Evolutionary conservation across 2,113 vertebrate species (phyloP).

Genomic region (Ammodytes dubius): DNA sequence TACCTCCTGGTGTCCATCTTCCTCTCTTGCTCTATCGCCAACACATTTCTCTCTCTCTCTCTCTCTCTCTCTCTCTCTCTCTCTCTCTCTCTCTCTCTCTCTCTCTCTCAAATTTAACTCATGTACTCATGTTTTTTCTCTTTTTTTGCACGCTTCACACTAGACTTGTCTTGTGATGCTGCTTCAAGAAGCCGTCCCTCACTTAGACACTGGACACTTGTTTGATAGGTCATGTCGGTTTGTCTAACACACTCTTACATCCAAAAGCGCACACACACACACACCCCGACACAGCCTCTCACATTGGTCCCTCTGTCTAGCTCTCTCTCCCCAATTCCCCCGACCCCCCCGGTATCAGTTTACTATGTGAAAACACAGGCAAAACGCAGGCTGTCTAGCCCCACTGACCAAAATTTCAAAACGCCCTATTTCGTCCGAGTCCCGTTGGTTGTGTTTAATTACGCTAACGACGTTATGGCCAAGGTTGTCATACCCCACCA

Average conservation of each 20-base stretch:
- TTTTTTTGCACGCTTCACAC: conserved; percentile 43
- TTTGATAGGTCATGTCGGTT: conserved; percentile 47
- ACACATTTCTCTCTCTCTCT: neutral
- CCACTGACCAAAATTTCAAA: conserved; percentile 10
- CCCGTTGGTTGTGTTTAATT: conserved; percentile 62
- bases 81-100: neutral
- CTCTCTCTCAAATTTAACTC: conserved; percentile 30
- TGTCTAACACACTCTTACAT: conserved; percentile 49
- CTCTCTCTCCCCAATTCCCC: neutral
- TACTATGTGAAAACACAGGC: conserved; percentile 32
- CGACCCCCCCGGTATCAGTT: conserved; percentile 3
- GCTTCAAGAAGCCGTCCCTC: conserved; percentile 44
- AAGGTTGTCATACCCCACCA: conserved; percentile 54
- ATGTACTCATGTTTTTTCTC: conserved; percentile 45
- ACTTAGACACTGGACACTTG: conserved; percentile 62
- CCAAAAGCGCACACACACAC: conserved; percentile 30
- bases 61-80: neutral
- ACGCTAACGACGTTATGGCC: conserved; percentile 71
- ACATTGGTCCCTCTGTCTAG: conserved; percentile 55
- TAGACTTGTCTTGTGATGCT: conserved; percentile 62
- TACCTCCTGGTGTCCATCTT: conserved; percentile 1
- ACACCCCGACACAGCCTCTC: conserved; percentile 13
- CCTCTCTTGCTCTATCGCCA: neutral
- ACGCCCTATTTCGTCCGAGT: conserved; percentile 42
- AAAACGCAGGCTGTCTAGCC: neutral